A percentile compares a stretch with the other conserved stretches of the same genome.
phyloP scores from a whole-genome alignment of 2,888 invertebrate species.

The Nymphalis c-album region DNA sequence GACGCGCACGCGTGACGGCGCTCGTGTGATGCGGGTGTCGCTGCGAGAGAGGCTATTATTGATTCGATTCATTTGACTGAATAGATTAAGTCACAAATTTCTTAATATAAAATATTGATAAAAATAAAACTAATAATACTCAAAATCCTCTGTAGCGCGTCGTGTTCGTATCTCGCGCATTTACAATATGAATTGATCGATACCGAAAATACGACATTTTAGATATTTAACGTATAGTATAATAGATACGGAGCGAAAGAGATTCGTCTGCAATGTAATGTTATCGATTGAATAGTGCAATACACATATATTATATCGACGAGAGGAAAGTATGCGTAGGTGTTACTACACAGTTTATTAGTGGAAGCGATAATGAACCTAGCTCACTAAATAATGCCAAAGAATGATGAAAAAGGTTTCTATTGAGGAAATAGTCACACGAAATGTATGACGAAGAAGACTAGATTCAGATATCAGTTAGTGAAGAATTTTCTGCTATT shows the following conservation, averaged over 20 bases:
- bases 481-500: conserved; percentile 27
- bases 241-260: conserved; percentile 42
- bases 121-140: conserved; percentile 56
- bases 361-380: conserved; percentile 60
- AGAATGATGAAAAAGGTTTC: conserved; percentile 69
- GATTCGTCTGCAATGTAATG: conserved; percentile 46
- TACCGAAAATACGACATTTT: conserved; percentile 48
- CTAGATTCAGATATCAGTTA: conserved; percentile 53
- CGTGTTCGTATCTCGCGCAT: conserved; percentile 49
- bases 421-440: conserved; percentile 55
- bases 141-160: conserved; percentile 59
- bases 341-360: conserved; percentile 40
- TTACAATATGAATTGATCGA: conserved; percentile 42
- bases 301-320: conserved; percentile 52
- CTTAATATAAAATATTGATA: conserved; percentile 60
- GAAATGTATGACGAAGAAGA: conserved; percentile 58
- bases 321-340: conserved; percentile 30
- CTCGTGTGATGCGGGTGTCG: conserved; percentile 48
- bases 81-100: conserved; percentile 78
- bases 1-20: conserved; percentile 14
- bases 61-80: conserved; percentile 80
- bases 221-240: conserved; percentile 45
- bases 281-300: conserved; percentile 62
- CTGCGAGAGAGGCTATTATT: conserved; percentile 77
- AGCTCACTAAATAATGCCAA: conserved; percentile 81